Base-by-base conservation (phyloP, 2,888 invertebrate genomes). In the Polylopha cassiicola region DNA sequence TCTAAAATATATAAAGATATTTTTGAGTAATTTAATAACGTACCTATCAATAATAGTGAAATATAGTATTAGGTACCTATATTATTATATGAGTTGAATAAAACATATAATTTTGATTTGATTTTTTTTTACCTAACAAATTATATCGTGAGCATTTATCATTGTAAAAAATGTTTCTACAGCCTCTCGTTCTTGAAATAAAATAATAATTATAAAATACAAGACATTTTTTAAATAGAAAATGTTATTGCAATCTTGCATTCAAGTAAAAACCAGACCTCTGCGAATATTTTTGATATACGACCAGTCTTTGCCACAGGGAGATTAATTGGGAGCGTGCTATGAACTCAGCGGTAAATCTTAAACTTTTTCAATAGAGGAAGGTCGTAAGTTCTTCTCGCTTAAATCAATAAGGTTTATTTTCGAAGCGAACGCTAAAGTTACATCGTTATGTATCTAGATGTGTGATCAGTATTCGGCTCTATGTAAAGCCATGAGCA, bases 311-410 rank as follows among this genome's bases (percentile, higher is more conserved):
- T 15, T 43, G 20, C 43, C 43, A 37, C 55, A 43, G 38, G 26
- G 49, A 56, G 59, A 61, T 61, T 62, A 61, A 62, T 61, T 54
- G 50, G 46, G 39, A 51, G 42, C 37, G 34, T 28, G 34, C 50
- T 54, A 57, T 53, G 47, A 51, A 55, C 51, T 49, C 43, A 53
- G 48, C 55, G 38, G 52, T 58, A 56, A 57, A 58, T 59, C 52
- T 21, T 15, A 15, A 16, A 16, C 27, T 39, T 43, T 34, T 31
- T 9, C 31, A n/a, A 7, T 14, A 13, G 14, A 15, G 16, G 20
- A 31, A 31, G 11, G 15, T 13, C n/a, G n/a, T n/a, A n/a, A n/a
- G n/a, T n/a, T n/a, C n/a, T n/a, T n/a, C n/a, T n/a, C n/a, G n/a
- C n/a, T n/a, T n/a, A n/a, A n/a, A n/a, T 10, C 8, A 4, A 23